Base-by-base conservation (phyloP, 2,888 invertebrate species). In the Deilephila elpenor region DNA sequence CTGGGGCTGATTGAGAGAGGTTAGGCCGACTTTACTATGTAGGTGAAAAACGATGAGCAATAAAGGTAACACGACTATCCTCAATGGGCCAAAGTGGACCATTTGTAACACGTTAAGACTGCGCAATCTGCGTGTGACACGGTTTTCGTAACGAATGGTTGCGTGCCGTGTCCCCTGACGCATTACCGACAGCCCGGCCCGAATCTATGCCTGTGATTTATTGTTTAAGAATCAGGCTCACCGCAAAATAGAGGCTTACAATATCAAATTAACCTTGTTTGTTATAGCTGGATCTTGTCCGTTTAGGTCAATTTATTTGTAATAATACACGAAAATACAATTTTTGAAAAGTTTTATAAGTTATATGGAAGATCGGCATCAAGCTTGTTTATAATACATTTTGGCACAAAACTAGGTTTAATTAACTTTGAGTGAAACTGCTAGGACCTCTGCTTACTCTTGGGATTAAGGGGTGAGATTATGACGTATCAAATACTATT, bases 161-260 rank as follows among this genome's bases (percentile, higher is more conserved):
- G 83, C 84, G 84, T 83, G 83, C 75, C 78, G 70, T 72, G 77
- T 83, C 87, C 84, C 83, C 64, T 67, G 80, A 76, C 85, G 79
- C 77, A 82, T 84, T 83, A 84, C 80, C 82, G 86, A 84, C 85
- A 80, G 71, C 64, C 77, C 88, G 83, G 82, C 86, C 88, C 83
- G 86, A 88, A 89, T 82, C 86, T 78, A 83, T 80, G 79, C 84
- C 75, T 73, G 80, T 87, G 84, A 89, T 90, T 91, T 90, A 89
- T 88, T 84, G 84, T 83, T 79, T 67, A 79, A 79, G 79, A 75
- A 83, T 82, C 77, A 74, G 72, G 80, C 78, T 74, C 79, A 79
- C 79, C 78, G 80, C 79, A 78, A 82, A 44, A 79, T 80, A 77
- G 75, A n/a, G 76, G 74, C 78, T 59, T n/a, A n/a, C n/a, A n/a